These are phyloP conservation scores for Acropora tenuis DNA, from an alignment of 64 coral and sea anemone species.

Conservation along the genomic window DNA sequence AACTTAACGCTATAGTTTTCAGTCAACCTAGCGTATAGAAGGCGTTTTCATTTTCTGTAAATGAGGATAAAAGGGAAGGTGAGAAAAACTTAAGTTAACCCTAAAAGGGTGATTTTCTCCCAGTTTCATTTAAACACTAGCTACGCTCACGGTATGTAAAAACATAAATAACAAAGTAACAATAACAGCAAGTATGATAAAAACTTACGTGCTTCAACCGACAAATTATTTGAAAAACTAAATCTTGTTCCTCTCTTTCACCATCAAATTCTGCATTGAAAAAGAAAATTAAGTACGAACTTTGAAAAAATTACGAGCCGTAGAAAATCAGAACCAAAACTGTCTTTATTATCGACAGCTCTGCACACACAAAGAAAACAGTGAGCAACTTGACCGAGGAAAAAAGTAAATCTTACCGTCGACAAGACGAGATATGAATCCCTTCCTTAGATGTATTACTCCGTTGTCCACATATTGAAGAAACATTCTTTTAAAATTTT, in stretches of 20 bases:
- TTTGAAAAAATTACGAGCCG: too few relatives aligned
- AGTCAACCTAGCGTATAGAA: too few relatives aligned
- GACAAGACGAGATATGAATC: constrained; percentile 70
- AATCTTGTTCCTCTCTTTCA: constrained; percentile 40
- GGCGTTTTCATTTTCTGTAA: too few relatives aligned
- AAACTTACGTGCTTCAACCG: constrained; percentile 63
- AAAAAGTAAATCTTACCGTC: constrained; percentile 33
- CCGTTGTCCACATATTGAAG: constrained; percentile 66
- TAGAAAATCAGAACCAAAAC: not conserved
- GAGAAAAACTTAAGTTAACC: too few relatives aligned
- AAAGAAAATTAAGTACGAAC: not conserved
- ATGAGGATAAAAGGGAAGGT: too few relatives aligned
- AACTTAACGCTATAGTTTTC: too few relatives aligned
- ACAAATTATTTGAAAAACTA: constrained; percentile 65
- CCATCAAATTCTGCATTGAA: constrained; percentile 46
- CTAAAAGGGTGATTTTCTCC: too few relatives aligned
- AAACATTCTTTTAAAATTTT: constrained; percentile 15
- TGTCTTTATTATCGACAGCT: too few relatives aligned
- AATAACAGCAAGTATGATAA: not conserved
- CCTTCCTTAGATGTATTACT: constrained; percentile 47
- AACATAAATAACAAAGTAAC: not conserved
- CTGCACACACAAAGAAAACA: too few relatives aligned
- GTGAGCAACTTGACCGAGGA: too few relatives aligned
- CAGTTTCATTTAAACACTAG: not conserved
- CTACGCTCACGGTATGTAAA: not conserved